phyloP scores from a whole-genome alignment of 2,797 vertebrate genomes.

The Cyprinodon diabolis region DNA sequence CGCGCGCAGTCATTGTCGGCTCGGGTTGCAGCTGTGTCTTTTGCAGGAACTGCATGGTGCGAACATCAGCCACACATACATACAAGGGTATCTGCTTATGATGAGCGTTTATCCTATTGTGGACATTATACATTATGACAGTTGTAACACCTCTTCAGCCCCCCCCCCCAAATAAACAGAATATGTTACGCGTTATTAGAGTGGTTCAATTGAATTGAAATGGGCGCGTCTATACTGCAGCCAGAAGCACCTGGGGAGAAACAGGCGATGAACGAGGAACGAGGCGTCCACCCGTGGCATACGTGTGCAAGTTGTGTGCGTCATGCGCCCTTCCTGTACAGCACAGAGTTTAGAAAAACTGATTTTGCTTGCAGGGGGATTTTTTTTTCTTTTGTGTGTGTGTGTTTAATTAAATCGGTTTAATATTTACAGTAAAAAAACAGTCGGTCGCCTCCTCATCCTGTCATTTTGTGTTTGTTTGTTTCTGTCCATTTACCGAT shows the following conservation, averaged over 20 bases:
- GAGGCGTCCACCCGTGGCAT: constrained; percentile 44
- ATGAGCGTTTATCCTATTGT: constrained; percentile 15
- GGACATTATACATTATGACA: constrained; percentile 10
- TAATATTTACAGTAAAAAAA: constrained; percentile 37
- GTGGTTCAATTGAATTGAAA: constrained; percentile 1
- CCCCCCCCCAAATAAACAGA: not conserved
- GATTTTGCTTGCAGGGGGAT: not conserved
- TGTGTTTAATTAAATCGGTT: not conserved
- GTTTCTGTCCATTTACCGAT: constrained; percentile 49
- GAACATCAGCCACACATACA: constrained; percentile 6
- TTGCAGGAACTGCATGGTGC: constrained; percentile 48
- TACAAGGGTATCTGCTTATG: constrained; percentile 20
- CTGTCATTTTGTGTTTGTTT: constrained; percentile 24
- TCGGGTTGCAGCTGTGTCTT: constrained; percentile 62
- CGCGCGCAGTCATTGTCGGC: constrained; percentile 63
- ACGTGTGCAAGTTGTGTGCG: constrained; percentile 73
- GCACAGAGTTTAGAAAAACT: constrained; percentile 18
- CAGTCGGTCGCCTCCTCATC: constrained; percentile 1
- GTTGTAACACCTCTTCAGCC: not conserved
- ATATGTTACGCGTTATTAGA: constrained; percentile 31
- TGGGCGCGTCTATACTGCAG: constrained; percentile 18
- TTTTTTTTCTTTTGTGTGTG: too few relatives aligned
- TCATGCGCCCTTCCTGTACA: constrained; percentile 75
- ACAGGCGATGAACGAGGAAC: constrained; percentile 27
- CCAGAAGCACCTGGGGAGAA: constrained; percentile 27